Conservation (phyloP, 2,113 vertebrate species). For the Sphyrna mokarran region DNA sequence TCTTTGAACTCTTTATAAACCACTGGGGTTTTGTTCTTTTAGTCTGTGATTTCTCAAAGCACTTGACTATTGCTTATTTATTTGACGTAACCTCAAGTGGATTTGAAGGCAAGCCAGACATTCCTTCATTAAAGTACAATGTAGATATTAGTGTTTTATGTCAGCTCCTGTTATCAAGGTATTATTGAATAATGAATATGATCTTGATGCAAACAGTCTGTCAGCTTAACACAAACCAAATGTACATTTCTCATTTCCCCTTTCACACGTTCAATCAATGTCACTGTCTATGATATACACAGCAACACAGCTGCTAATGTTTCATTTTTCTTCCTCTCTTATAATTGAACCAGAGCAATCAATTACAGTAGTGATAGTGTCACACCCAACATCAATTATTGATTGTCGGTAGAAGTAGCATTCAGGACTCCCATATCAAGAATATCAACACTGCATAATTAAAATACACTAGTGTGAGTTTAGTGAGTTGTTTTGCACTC, state of each 20-base stretch:
- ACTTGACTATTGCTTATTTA: background rate
- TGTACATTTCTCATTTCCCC: constrained; percentile 2
- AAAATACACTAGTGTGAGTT: background rate
- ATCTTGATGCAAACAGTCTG: constrained; percentile 32
- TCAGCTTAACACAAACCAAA: constrained; percentile 29
- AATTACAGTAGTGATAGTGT: background rate
- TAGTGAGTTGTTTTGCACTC: background rate
- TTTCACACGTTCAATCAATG: background rate
- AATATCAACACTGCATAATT: background rate
- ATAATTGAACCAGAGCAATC: background rate
- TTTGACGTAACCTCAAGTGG: background rate
- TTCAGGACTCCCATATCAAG: background rate
- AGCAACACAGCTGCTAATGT: background rate
- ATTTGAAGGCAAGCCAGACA: constrained; percentile 19
- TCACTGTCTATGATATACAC: background rate
- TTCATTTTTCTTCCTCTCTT: constrained; percentile 5
- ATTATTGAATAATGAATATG: constrained; percentile 1
- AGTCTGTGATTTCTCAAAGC: constrained; percentile 10
- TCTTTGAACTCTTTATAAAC: background rate
- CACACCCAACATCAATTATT: background rate
- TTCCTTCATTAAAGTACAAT: background rate
- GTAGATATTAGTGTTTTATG: constrained; percentile 24
- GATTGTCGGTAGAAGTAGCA: too few relatives aligned
- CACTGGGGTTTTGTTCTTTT: background rate
- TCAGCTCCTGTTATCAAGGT: constrained; percentile 9